Evolutionary conservation across 2,113 vertebrate genomes (phyloP), one percentile per base, ranked within the genome.

Genomic region (Struthidea cinerea): DNA sequence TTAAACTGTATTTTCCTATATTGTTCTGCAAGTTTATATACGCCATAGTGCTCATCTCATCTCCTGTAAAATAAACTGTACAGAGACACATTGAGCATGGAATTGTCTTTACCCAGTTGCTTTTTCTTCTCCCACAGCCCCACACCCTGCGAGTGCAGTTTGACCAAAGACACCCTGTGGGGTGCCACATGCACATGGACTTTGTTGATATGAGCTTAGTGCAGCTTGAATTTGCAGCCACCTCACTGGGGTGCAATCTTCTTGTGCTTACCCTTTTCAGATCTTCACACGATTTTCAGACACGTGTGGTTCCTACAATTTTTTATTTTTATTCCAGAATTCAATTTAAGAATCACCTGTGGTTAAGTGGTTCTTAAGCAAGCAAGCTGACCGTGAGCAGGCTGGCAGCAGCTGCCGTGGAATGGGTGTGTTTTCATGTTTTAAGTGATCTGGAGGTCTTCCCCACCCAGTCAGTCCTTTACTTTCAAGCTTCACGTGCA

Each of bases 11-110:
- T 97, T 96, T 95, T 92, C 56, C 84, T 94, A 91, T 92, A 94
- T 86, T 83, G 70, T 92, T 93, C 95, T 95, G 87, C 23, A 24
- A 94, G 91, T 97, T 90, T 96, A 77, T 97, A 95, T 97, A 81
- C 91, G 95, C 96, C 97, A 86, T 87, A 98, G 96, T 97, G 94
- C 93, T 97, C 97, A 96, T 96, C 91, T 98, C 93, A 90, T 96
- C 89, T 96, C 94, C 74, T 97, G 94, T 96, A 96, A 98, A 97
- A 98, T 98, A 97, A 98, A 98, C 95, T 96, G 84, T 97, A 94
- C 96, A 97, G 97, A 97, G 60, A 96, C 69, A 88, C 44, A 78
- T 13, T 33, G 57, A 89, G 93, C 84, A 92, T 96, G 93, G 78
- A 88, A 87, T 90, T 81, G 68, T 91, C 94, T 92, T 93, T 64